Evolutionary conservation across 2,113 vertebrate genomes (phyloP).

Genomic region (Boleophthalmus pectinirostris): DNA sequence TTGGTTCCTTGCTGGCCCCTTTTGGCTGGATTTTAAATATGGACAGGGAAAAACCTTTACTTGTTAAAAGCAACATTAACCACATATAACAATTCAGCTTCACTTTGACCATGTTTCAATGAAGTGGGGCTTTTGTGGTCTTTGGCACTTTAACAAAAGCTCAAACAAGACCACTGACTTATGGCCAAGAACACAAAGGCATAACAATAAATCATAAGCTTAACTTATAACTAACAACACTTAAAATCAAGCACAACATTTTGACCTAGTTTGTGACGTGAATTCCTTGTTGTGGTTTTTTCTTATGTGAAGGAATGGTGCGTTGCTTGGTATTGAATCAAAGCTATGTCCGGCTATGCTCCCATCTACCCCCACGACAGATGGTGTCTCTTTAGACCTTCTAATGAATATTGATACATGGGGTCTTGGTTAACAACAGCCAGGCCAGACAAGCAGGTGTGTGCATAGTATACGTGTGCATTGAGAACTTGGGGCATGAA

Average conservation of each 20-base stretch:
- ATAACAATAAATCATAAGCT: constrained; percentile 9
- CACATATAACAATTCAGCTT: background rate
- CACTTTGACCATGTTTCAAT: constrained; percentile 20
- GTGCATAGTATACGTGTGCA: constrained; percentile 36
- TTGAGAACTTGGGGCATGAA: constrained; percentile 21
- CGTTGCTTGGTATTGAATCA: constrained; percentile 28
- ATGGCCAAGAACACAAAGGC: constrained; percentile 5
- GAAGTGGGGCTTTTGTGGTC: constrained; percentile 7
- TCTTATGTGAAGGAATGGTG: constrained; percentile 48
- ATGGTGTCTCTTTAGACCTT: constrained; percentile 72
- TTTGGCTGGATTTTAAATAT: background rate
- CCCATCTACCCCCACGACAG: constrained; percentile 67
- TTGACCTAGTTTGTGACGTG: background rate
- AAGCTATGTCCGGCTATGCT: constrained; percentile 38
- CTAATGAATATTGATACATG: constrained; percentile 78
- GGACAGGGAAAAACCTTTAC: background rate
- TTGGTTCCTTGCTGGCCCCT: background rate
- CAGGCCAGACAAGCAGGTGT: constrained; percentile 39
- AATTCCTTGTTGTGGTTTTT: constrained; percentile 1
- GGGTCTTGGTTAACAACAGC: constrained; percentile 63
- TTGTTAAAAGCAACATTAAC: constrained; percentile 1
- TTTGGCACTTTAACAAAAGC: constrained; percentile 37
- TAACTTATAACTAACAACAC: background rate
- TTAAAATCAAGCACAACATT: background rate
- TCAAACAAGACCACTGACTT: constrained; percentile 27